Evolutionary conservation across 1,140 invertebrate genomes (phyloP).

Genomic region (Papilio dardanus): DNA sequence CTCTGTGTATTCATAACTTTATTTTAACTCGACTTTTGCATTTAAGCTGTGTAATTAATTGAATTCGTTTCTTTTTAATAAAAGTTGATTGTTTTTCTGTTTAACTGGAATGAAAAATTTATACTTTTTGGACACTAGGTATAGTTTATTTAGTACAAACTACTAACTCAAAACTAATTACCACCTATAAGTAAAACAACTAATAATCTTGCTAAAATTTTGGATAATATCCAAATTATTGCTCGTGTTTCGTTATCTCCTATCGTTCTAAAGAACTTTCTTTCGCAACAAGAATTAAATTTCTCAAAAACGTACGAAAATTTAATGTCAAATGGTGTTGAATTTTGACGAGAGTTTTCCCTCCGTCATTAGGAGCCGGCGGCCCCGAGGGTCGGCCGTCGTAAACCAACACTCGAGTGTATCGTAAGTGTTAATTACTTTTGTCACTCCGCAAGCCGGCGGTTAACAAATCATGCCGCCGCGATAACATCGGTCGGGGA

Average conservation of each 20-base stretch:
- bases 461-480: conserved; percentile 70
- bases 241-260: too few relatives aligned
- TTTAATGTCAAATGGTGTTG: conserved; percentile 57
- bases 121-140: not conserved
- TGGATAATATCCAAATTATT: too few relatives aligned
- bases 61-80: not conserved
- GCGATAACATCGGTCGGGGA: conserved; percentile 41
- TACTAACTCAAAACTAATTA: not conserved
- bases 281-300: conserved; percentile 28
- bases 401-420: conserved; percentile 69
- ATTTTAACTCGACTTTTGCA: conserved; percentile 16
- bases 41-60: conserved; percentile 4
- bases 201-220: too few relatives aligned
- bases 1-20: conserved; percentile 25
- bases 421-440: conserved; percentile 79
- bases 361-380: conserved; percentile 57
- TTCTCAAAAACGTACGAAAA: conserved; percentile 50
- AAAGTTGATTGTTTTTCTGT: not conserved
- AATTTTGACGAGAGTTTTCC: conserved; percentile 60
- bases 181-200: too few relatives aligned
- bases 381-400: conserved; percentile 58
- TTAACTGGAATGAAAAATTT: not conserved
- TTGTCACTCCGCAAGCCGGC: conserved; percentile 69
- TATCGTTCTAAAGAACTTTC: too few relatives aligned
- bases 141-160: not conserved